Evolutionary conservation across 2,797 vertebrate species (phyloP), one percentile per base, ranked within the genome.

Genomic region (Salmo trutta): DNA sequence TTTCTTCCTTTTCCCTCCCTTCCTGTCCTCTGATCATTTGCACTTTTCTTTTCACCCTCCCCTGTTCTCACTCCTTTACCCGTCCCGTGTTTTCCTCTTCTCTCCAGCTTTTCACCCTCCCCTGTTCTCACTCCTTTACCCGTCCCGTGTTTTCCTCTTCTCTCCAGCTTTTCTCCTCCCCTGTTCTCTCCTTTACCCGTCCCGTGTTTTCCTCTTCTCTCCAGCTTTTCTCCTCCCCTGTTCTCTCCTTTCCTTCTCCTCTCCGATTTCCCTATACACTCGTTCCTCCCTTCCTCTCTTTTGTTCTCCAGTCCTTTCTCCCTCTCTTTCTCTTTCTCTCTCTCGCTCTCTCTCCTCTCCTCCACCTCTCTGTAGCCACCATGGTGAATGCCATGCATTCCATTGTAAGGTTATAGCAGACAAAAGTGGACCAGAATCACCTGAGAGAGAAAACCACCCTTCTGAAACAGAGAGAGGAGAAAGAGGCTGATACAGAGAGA

Each of bases 381-480:
- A 80, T 79, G 81, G 87, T 88, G 79, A 90, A 91, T 93, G 86
- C 94, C 93, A 90, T 82, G 88, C 91, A 93, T 94, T 93, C 92
- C 92, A 92, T 83, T 89, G 88, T 88, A 92, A 92, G 91, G 91
- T 93, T 93, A 93, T 82, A 89, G 82, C 86, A 92, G 88, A 90
- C 89, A 91, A 93, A 91, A 86, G 86, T 91, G 83, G 81, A 85
- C 79, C 88, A 87, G 81, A 12, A 90, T 90, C 86, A 92, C 90
- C 84, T 87, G 86, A 85, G 80, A 92, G 87, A 89, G 59, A 24
- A 90, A 90, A 86, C 79, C 36, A 78, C 80, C 54, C 82, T 89
- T 82, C 87, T 91, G 87, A 92, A 86, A 84, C 59, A 33, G 77
- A 66, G 79, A 78, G 51, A 51, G 76, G 81, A 64, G 82, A 78